phyloP scores from a whole-genome alignment of 2,797 vertebrate genomes.

The Galagoides demidoff region DNA sequence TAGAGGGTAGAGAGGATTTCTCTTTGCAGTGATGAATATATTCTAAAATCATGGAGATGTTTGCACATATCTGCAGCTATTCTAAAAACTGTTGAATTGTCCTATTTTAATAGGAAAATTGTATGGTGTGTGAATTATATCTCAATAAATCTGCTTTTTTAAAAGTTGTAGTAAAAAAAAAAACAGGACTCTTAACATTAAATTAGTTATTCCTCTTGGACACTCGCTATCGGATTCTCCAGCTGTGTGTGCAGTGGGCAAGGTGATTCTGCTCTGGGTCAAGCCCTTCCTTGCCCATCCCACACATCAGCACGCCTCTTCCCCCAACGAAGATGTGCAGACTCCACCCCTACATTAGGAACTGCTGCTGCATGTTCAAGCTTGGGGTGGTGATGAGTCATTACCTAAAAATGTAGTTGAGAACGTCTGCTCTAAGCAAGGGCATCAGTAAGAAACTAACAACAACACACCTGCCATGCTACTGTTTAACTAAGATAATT shows the following conservation, averaged over 20 bases:
- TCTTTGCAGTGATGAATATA: not conserved
- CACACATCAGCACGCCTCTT: not conserved
- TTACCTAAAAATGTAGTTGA: not conserved
- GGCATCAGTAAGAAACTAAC: not conserved
- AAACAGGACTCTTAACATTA: not conserved
- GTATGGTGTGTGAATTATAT: not conserved
- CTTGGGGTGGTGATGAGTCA: not conserved
- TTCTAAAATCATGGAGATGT: not conserved
- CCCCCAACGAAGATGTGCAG: not conserved
- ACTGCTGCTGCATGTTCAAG: not conserved
- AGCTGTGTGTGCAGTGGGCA: not conserved
- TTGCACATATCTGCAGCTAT: not conserved
- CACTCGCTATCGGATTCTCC: not conserved
- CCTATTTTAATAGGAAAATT: not conserved
- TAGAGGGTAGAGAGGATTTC: not conserved
- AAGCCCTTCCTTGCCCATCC: not conserved
- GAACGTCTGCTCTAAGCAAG: not conserved
- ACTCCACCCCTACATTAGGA: not conserved
- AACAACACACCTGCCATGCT: not conserved
- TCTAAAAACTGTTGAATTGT: not conserved
- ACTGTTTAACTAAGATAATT: not conserved
- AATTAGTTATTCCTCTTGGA: not conserved
- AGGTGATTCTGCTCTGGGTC: not conserved
- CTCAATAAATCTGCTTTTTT: not conserved
- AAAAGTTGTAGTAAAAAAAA: not conserved